Conservation (phyloP, 2,888 invertebrate genomes). For the Brachylomia viminalis region DNA sequence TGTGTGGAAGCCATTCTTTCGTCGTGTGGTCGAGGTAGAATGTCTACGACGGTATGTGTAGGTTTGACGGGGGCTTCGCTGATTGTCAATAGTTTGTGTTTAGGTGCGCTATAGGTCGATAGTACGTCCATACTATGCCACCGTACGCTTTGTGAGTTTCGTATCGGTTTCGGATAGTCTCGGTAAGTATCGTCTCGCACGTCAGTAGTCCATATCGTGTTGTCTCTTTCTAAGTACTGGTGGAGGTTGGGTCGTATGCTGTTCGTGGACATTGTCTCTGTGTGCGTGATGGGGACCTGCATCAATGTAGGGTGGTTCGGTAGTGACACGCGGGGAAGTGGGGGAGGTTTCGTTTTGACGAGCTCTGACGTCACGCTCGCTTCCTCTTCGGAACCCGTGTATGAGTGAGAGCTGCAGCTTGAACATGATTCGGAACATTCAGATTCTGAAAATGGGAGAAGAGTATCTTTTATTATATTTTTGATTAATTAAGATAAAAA, state of each 20-base stretch:
- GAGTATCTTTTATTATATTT: neutral
- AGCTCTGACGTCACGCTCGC: slow-evolving; percentile 72
- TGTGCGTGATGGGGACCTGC: slow-evolving; percentile 78
- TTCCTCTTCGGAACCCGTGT: slow-evolving; percentile 79
- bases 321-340: slow-evolving; percentile 74
- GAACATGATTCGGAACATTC: slow-evolving; percentile 94
- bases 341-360: slow-evolving; percentile 79
- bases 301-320: slow-evolving; percentile 75
- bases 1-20: slow-evolving; percentile 73
- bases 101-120: slow-evolving; percentile 64
- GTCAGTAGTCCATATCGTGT: slow-evolving; percentile 84
- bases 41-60: slow-evolving; percentile 70
- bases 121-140: slow-evolving; percentile 81
- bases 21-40: slow-evolving; percentile 74
- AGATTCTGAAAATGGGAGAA: slow-evolving; percentile 88
- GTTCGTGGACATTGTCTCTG: slow-evolving; percentile 78
- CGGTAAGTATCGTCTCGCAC: slow-evolving; percentile 73
- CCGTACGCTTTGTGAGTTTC: slow-evolving; percentile 72
- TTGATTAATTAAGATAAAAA: neutral
- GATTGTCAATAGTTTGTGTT: slow-evolving; percentile 68
- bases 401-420: slow-evolving; percentile 88
- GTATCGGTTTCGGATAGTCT: slow-evolving; percentile 74
- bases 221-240: slow-evolving; percentile 85
- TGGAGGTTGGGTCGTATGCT: slow-evolving; percentile 86
- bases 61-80: slow-evolving; percentile 66